Conservation (phyloP, 1,140 invertebrate genomes). For the Orussus abietinus region DNA sequence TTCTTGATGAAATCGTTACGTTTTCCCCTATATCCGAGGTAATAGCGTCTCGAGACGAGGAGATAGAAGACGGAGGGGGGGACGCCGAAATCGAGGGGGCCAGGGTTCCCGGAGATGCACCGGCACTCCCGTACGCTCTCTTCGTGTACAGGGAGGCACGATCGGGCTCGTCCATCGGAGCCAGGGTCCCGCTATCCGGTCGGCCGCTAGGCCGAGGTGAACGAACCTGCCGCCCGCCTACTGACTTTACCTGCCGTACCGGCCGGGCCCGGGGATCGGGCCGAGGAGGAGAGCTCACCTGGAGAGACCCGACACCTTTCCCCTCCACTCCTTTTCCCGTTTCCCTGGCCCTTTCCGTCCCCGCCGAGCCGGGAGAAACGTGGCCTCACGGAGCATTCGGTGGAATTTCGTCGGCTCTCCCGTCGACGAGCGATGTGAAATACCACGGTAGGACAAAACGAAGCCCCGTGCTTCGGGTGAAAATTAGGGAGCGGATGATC, state of each 20-base stretch:
- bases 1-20: not conserved
- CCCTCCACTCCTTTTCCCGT: not conserved
- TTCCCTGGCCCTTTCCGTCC: not conserved
- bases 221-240: constrained; percentile 28
- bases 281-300: not conserved
- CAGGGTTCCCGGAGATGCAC: constrained; percentile 1
- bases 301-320: not conserved
- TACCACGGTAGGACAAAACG: too few relatives aligned
- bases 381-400: too few relatives aligned
- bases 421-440: too few relatives aligned
- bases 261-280: not conserved
- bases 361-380: not conserved
- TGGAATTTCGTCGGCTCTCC: too few relatives aligned
- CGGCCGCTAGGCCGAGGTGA: constrained; percentile 27
- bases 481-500: too few relatives aligned
- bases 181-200: constrained; percentile 27
- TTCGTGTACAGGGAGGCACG: constrained; percentile 9
- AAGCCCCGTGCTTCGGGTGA: too few relatives aligned
- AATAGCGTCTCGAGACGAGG: not conserved
- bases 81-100: not conserved
- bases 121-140: not conserved
- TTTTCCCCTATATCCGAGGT: not conserved
- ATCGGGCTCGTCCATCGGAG: constrained; percentile 26
- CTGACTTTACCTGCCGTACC: constrained; percentile 6
- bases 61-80: constrained; percentile 2